Conservation (phyloP, 2,797 vertebrate genomes). For the Acanthurus tractus region DNA sequence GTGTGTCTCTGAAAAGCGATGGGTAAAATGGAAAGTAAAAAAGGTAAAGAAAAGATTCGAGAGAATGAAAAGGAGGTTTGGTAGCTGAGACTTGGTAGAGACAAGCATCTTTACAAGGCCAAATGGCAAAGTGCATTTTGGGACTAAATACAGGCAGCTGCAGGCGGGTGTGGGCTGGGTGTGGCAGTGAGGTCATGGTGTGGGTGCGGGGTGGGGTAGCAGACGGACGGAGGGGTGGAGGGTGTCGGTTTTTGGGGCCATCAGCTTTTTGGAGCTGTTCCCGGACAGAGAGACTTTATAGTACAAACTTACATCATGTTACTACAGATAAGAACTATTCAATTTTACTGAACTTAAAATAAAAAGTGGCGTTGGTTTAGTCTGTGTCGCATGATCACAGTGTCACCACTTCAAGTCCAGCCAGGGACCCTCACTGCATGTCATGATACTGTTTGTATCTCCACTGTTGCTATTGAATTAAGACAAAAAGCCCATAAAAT, state of each 20-base stretch:
- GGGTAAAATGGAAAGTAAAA: not conserved
- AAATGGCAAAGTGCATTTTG: slow-evolving; percentile 51
- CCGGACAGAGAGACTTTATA: slow-evolving; percentile 41
- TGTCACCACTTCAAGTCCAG: not conserved
- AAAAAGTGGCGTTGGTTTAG: not conserved
- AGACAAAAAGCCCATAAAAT: not conserved
- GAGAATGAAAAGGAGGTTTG: slow-evolving; percentile 4
- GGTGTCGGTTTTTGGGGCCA: slow-evolving; percentile 57
- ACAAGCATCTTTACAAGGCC: slow-evolving; percentile 53
- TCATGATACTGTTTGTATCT: not conserved
- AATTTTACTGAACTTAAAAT: not conserved
- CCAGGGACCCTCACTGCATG: not conserved
- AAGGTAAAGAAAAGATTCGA: not conserved
- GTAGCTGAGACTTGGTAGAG: slow-evolving; percentile 12
- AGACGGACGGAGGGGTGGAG: slow-evolving; percentile 42
- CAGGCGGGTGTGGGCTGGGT: slow-evolving; percentile 72
- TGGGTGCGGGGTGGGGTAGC: slow-evolving; percentile 54
- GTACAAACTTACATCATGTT: not conserved
- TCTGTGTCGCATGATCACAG: not conserved
- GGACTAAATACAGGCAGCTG: slow-evolving; percentile 78
- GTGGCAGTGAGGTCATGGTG: slow-evolving; percentile 80
- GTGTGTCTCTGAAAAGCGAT: slow-evolving; percentile 14
- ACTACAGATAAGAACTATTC: not conserved
- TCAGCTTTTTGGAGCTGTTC: slow-evolving; percentile 48
- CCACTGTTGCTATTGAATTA: not conserved